Evolutionary conservation across 1,140 invertebrate species (phyloP).

Genomic region (Brachionus asplanchnoidis): DNA sequence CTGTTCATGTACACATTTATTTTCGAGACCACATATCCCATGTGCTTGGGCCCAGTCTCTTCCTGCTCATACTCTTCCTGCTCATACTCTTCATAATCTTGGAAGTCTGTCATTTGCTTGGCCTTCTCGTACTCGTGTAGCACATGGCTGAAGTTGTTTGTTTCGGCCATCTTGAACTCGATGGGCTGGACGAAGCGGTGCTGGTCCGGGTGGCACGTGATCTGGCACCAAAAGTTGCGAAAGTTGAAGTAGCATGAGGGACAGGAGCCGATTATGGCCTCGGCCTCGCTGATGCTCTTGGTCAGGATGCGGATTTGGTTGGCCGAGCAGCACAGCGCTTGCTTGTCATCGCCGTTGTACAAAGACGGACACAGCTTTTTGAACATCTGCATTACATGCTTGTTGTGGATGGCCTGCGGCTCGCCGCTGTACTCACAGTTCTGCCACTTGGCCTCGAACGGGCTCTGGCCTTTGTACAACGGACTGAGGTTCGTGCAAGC

Average conservation of each 20-base stretch:
- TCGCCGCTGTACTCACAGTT: conserved; percentile 33
- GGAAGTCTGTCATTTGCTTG: not conserved
- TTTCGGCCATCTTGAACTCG: not conserved
- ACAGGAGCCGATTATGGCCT: conserved; percentile 31
- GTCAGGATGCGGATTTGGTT: not conserved
- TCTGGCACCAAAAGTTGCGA: conserved; percentile 20
- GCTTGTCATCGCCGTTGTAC: not conserved
- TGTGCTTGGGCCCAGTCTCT: not conserved
- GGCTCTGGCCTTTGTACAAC: not conserved
- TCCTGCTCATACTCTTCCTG: not conserved
- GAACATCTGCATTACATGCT: not conserved
- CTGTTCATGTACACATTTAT: not conserved
- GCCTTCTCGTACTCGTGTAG: not conserved
- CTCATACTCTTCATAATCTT: not conserved
- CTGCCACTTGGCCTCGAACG: not conserved
- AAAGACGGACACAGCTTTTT: not conserved
- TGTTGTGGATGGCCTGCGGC: not conserved
- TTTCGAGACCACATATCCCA: not conserved
- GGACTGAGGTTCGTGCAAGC: not conserved
- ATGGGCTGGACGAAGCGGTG: not conserved
- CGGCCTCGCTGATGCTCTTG: not conserved
- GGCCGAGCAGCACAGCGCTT: not conserved
- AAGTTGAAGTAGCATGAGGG: conserved; percentile 39
- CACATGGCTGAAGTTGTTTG: not conserved
- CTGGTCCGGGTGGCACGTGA: conserved; percentile 26